A percentile compares a stretch with the other conserved stretches of the same genome.
Evolutionary conservation across 2,113 vertebrate genomes (phyloP).

Genomic region (Fregata magnificens): DNA sequence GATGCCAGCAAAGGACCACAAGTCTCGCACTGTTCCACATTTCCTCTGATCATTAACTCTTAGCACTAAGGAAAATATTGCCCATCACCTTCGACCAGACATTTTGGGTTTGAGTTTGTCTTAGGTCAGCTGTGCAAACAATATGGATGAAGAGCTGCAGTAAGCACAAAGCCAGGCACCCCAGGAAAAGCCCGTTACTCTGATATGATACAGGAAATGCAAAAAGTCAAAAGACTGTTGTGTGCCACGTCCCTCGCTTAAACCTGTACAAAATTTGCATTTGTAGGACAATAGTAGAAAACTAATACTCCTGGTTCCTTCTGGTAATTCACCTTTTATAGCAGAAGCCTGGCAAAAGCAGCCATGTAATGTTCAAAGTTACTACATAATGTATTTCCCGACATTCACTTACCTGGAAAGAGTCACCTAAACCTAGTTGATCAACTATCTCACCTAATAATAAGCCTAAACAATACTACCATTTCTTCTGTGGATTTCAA

Average conservation of each 20-base stretch:
- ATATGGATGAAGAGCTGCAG: neutral
- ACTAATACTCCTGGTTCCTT: neutral
- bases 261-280: neutral
- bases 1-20: neutral
- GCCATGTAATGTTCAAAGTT: neutral
- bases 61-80: too few relatives aligned
- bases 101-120: fast-evolving
- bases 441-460: fast-evolving
- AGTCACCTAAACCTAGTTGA: neutral
- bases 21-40: neutral
- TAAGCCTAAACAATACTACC: fast-evolving
- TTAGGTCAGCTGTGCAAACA: neutral
- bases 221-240: too few relatives aligned
- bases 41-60: too few relatives aligned
- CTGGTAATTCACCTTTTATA: neutral
- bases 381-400: fast-evolving
- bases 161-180: neutral
- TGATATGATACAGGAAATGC: too few relatives aligned
- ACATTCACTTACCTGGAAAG: neutral
- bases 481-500: neutral
- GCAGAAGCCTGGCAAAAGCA: neutral
- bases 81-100: neutral
- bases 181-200: neutral
- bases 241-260: neutral
- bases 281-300: neutral